phyloP scores from a whole-genome alignment of 2,113 vertebrate genomes.

The Puntigrus tetrazona region DNA sequence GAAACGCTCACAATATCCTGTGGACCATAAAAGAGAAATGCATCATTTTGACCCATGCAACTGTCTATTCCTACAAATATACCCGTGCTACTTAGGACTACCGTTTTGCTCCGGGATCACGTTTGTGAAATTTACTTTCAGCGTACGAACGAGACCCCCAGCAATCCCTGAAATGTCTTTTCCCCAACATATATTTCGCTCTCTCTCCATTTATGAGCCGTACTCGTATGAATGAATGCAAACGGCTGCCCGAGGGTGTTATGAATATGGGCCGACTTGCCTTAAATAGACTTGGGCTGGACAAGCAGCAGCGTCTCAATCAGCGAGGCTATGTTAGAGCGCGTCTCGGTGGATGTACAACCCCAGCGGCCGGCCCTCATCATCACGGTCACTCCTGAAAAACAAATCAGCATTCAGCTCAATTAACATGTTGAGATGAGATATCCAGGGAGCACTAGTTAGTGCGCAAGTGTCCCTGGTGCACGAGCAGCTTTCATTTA shows the following conservation, averaged over 20 bases:
- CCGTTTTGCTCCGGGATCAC: too few species aligned
- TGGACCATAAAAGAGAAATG: too few species aligned
- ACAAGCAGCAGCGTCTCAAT: not conserved
- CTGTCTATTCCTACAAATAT: too few species aligned
- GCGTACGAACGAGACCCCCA: not conserved
- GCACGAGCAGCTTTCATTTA: conserved; percentile 19
- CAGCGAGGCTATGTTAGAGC: not conserved
- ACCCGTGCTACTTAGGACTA: too few species aligned
- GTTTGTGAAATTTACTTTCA: not conserved
- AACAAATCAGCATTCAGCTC: conserved; percentile 10
- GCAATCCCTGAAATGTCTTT: not conserved
- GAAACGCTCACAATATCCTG: too few species aligned
- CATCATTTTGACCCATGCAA: too few species aligned
- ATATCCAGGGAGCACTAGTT: not conserved
- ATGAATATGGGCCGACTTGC: not conserved
- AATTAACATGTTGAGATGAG: conserved; percentile 6
- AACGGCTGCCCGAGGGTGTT: not conserved
- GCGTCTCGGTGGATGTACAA: not conserved
- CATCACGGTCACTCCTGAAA: not conserved
- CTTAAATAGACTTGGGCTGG: not conserved
- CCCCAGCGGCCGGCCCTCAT: not conserved
- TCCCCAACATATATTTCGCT: not conserved
- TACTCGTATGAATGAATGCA: not conserved
- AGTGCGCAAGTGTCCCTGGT: not conserved
- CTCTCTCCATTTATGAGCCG: not conserved